Percentiles rank a stretch among this genome's conserved stretches.
Evolutionary conservation across 2,113 vertebrate genomes (phyloP).

Genomic region (Climacteris rufus): DNA sequence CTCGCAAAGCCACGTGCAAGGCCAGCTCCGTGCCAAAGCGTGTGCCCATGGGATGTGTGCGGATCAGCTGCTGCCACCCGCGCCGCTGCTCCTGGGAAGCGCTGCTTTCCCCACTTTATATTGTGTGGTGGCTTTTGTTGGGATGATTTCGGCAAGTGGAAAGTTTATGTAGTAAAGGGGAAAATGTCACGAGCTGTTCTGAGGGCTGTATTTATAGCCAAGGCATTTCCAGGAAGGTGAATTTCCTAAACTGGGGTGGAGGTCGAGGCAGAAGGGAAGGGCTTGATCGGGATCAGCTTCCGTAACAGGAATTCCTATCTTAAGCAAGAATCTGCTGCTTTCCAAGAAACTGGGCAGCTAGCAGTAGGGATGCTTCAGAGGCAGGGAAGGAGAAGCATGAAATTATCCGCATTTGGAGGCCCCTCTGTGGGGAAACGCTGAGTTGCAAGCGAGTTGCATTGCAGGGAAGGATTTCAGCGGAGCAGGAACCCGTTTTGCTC

Average conservation of each 20-base stretch:
- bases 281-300: constrained; percentile 9
- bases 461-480: background rate
- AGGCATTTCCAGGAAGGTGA: constrained; percentile 41
- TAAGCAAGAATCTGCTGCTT: constrained; percentile 18
- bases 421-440: constrained; percentile 47
- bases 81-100: fast-evolving
- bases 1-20: fast-evolving
- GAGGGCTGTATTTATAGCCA: background rate
- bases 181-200: background rate
- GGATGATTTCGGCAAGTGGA: background rate
- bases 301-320: constrained; percentile 25
- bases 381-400: background rate
- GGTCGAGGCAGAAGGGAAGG: constrained; percentile 13
- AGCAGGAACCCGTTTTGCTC: background rate
- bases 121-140: fast-evolving
- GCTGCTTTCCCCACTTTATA: fast-evolving
- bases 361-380: constrained; percentile 14
- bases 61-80: fast-evolving
- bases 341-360: constrained; percentile 54
- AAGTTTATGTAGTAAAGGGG: background rate
- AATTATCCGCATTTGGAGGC: constrained; percentile 28
- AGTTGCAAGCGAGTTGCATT: background rate
- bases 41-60: fast-evolving
- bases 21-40: fast-evolving
- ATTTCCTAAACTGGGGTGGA: constrained; percentile 43